Conservation (phyloP, 1,140 invertebrate genomes). For the Gonatopus flavifemur region DNA sequence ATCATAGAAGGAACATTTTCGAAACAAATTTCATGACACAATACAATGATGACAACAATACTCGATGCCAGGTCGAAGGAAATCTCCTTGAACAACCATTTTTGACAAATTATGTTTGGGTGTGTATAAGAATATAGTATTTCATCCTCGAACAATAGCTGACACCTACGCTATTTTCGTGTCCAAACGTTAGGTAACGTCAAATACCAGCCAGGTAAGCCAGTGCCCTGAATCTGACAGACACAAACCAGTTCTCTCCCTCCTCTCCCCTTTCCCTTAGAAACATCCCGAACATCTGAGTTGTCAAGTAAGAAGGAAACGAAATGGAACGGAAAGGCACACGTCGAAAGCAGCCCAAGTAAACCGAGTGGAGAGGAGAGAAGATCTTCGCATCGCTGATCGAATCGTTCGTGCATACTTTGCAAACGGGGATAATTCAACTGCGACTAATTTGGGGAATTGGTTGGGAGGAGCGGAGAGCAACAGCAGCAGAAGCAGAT, state of each 20-base stretch:
- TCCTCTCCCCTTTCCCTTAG: background rate
- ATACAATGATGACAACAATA: too few relatives aligned
- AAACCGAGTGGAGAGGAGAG: conserved; percentile 23
- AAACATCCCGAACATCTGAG: background rate
- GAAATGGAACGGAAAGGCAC: background rate
- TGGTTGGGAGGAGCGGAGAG: conserved; percentile 14
- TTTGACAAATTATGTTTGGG: too few relatives aligned
- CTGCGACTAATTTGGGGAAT: conserved; percentile 37
- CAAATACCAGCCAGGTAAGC: too few relatives aligned
- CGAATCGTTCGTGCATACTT: conserved; percentile 42
- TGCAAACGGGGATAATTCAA: conserved; percentile 28
- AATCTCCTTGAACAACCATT: too few relatives aligned
- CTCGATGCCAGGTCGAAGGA: too few relatives aligned
- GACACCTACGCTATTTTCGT: too few relatives aligned
- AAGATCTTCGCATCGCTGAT: conserved; percentile 35
- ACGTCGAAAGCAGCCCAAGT: conserved; percentile 36
- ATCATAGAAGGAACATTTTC: too few relatives aligned
- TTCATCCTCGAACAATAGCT: too few relatives aligned
- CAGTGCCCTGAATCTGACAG: conserved; percentile 14
- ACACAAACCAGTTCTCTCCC: conserved; percentile 3
- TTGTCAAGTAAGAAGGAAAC: conserved; percentile 1
- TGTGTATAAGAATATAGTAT: too few relatives aligned
- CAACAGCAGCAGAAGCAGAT: background rate
- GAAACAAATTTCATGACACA: too few relatives aligned
- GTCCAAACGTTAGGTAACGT: too few relatives aligned